Evolutionary conservation across 2,797 vertebrate genomes (phyloP), one percentile per base, ranked within the genome.

Genomic region (Anas georgica): DNA sequence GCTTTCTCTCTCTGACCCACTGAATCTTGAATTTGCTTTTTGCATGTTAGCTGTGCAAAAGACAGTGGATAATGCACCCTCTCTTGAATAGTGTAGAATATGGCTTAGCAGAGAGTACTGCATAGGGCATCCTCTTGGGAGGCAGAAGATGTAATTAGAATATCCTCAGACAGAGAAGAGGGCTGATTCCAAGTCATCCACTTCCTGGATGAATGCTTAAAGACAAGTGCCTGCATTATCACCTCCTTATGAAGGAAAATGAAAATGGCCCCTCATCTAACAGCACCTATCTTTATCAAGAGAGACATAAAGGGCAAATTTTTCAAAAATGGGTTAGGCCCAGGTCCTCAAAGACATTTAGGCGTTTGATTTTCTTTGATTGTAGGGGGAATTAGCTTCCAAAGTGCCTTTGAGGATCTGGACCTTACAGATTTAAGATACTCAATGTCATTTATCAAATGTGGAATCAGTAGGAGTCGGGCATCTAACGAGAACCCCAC

Each of bases 361-460:
- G 95, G 90, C 50, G 0, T 91, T 95, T 94, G 95, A 96, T 96
- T 96, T 96, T 90, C 95, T 96, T 96, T 96, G 95, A 96, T 95
- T 95, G 95, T 95, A 96, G 85, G 87, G 85, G 59, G 92, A 97
- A 95, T 97, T 94, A 91, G 21, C 87, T 94, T 95, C 93, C 91
- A 94, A 96, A 96, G 91, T 92, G 88, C 88, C 94, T 96, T 95
- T 96, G 91, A 96, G 94, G 90, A 96, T 94, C 73, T 92, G 95
- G 90, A 95, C 93, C 90, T 92, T 62, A 73, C 83, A 96, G 95
- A 90, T 95, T 96, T 96, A 92, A 94, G 88, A 91, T 92, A 91
- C 94, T 95, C 94, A 94, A 91, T 94, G 94, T 96, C 91, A 94
- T 95, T 96, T 96, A 88, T 96, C 80, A 91, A 91, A 90, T 95